Evolutionary conservation across 2,113 vertebrate genomes (phyloP).

Genomic region (Istiophorus platypterus): DNA sequence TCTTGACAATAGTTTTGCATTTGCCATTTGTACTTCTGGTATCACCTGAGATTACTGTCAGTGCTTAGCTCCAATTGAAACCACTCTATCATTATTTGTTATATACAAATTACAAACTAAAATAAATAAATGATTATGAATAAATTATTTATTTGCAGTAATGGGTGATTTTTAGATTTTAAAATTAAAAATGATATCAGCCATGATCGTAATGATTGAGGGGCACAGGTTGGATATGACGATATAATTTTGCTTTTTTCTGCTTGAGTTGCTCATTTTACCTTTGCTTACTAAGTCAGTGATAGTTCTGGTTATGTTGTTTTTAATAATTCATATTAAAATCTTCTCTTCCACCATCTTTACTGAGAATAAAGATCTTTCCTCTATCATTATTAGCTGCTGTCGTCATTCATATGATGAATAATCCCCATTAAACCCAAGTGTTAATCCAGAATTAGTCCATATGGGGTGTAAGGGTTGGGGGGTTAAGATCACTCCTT

Average conservation of each 20-base stretch:
- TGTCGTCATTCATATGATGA: constrained; percentile 63
- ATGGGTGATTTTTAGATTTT: too few relatives aligned
- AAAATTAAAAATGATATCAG: too few relatives aligned
- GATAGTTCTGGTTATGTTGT: background rate
- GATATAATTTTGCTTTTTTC: too few relatives aligned
- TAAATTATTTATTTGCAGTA: background rate
- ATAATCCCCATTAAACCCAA: constrained; percentile 57
- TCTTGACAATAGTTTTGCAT: too few relatives aligned
- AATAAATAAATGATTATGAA: background rate
- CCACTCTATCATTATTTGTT: background rate
- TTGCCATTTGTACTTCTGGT: background rate
- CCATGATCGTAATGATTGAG: too few relatives aligned
- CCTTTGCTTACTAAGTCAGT: background rate
- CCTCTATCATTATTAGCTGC: constrained; percentile 2
- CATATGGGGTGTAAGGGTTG: constrained; percentile 19
- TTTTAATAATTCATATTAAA: background rate
- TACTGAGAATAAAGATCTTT: background rate
- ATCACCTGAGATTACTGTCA: background rate
- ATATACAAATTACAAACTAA: background rate
- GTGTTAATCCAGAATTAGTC: constrained; percentile 67
- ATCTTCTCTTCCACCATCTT: background rate
- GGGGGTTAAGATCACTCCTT: constrained; percentile 31
- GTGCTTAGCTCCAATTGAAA: background rate
- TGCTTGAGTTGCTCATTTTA: too few relatives aligned
- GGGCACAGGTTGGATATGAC: too few relatives aligned